These are phyloP conservation scores for Pseudomyrmex flavicornis DNA, from an alignment of 1,140 invertebrate species.

Conservation along the genomic window DNA sequence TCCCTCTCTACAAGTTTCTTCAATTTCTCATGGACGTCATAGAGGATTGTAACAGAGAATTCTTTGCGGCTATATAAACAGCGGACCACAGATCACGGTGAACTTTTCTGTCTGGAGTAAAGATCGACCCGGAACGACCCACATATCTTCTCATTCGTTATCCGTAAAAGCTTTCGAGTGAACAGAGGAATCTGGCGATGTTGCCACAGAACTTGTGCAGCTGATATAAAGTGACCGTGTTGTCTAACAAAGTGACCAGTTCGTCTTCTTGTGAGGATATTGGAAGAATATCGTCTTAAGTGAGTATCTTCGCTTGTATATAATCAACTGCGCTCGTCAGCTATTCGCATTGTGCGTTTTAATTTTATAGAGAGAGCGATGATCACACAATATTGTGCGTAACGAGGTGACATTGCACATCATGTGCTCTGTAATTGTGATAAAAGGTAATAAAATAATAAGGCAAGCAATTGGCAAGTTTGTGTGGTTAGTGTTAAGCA, in stretches of 20 bases:
- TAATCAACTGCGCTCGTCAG: background rate
- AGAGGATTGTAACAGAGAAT: background rate
- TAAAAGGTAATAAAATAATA: background rate
- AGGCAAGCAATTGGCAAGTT: background rate
- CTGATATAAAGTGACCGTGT: conserved; percentile 23
- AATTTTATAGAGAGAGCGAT: no score
- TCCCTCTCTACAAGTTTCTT: conserved; percentile 4
- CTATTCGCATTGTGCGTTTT: no score
- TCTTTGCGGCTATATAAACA: conserved; percentile 34
- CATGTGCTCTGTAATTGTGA: background rate
- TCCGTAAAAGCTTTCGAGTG: background rate
- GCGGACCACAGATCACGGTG: conserved; percentile 10
- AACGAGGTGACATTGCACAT: no score
- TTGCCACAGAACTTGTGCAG: background rate
- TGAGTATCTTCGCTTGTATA: conserved; percentile 14
- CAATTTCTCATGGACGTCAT: conserved; percentile 30
- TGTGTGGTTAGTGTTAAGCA: no score
- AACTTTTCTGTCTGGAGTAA: conserved; percentile 34
- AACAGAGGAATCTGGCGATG: background rate
- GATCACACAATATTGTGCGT: no score
- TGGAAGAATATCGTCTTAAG: background rate
- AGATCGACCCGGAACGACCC: conserved; percentile 63
- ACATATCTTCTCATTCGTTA: conserved; percentile 12
- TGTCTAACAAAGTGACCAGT: conserved; percentile 10
- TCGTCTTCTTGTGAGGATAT: background rate